Percentiles rank a stretch among this genome's conserved stretches.
phyloP scores from a whole-genome alignment of 2,888 invertebrate genomes.

The Diogma glabrata region DNA sequence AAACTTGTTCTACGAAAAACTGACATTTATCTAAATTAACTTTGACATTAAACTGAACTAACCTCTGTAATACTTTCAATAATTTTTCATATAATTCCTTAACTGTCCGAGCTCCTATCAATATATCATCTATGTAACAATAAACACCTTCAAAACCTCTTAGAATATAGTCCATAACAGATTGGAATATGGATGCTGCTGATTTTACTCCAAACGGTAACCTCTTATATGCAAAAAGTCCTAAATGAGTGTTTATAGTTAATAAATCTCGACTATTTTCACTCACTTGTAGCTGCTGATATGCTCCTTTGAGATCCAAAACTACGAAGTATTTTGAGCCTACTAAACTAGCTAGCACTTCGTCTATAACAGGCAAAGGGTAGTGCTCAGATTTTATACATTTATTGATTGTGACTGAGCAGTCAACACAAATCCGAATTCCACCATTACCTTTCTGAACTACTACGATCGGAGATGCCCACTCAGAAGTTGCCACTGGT shows the following conservation, averaged over 20 bases:
- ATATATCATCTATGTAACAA: constrained; percentile 2
- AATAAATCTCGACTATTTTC: too few species aligned
- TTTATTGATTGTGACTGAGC: background rate
- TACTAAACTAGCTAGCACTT: background rate
- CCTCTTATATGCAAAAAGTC: too few species aligned
- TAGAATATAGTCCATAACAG: background rate
- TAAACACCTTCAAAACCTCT: background rate
- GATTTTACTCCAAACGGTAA: too few species aligned
- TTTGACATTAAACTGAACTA: background rate
- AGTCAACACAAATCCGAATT: too few species aligned
- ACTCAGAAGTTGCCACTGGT: too few species aligned
- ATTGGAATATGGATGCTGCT: too few species aligned
- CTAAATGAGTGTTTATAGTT: too few species aligned
- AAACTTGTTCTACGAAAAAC: too few species aligned
- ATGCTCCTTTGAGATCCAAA: background rate
- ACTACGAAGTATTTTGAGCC: background rate
- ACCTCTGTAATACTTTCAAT: background rate
- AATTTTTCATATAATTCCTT: background rate
- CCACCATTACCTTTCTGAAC: too few species aligned
- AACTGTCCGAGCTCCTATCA: background rate
- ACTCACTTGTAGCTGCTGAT: background rate
- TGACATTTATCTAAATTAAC: constrained; percentile 4
- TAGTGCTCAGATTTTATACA: background rate
- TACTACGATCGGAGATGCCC: too few species aligned
- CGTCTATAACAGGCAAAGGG: background rate